Percentiles rank a stretch among this genome's conserved stretches.
These are phyloP conservation scores for Papilio dardanus DNA, from an alignment of 1,140 invertebrate species.

Conservation along the genomic window DNA sequence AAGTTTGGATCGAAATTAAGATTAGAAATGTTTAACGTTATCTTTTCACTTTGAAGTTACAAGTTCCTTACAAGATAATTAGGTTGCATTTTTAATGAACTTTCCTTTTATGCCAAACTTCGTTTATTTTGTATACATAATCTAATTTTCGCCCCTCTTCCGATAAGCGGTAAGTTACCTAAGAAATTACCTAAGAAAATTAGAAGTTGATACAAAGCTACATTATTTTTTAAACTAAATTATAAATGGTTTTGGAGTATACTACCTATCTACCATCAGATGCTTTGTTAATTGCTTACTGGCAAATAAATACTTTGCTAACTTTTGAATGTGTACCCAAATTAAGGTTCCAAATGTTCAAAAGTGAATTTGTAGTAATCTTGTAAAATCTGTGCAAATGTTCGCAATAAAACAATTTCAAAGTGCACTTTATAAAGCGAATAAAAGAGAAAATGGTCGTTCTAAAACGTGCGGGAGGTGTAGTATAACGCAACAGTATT, in stretches of 20 bases:
- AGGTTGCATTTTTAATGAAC: constrained; percentile 45
- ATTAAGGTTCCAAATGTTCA: background rate
- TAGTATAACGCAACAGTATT: constrained; percentile 42
- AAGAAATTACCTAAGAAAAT: background rate
- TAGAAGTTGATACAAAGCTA: background rate
- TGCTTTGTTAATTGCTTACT: background rate
- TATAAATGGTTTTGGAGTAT: no score
- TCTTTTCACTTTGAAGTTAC: constrained; percentile 64
- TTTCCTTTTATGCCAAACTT: constrained; percentile 19
- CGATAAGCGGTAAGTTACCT: background rate
- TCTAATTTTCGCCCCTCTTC: background rate
- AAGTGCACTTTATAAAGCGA: constrained; percentile 30
- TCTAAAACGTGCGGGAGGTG: constrained; percentile 42
- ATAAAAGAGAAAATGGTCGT: constrained; percentile 33
- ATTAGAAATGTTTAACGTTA: constrained; percentile 66
- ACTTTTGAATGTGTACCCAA: background rate
- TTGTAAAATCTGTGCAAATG: constrained; percentile 15
- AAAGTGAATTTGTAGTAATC: background rate
- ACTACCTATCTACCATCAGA: background rate
- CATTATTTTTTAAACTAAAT: background rate
- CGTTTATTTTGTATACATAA: constrained; percentile 2
- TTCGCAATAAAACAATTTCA: constrained; percentile 21
- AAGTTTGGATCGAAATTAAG: constrained; percentile 72
- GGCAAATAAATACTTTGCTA: background rate
- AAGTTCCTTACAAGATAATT: constrained; percentile 46